A percentile compares a stretch with the other conserved stretches of the same genome.
These are phyloP conservation scores for Scaptomyza montana DNA, from an alignment of 1,140 invertebrate genomes.

Conservation along the genomic window DNA sequence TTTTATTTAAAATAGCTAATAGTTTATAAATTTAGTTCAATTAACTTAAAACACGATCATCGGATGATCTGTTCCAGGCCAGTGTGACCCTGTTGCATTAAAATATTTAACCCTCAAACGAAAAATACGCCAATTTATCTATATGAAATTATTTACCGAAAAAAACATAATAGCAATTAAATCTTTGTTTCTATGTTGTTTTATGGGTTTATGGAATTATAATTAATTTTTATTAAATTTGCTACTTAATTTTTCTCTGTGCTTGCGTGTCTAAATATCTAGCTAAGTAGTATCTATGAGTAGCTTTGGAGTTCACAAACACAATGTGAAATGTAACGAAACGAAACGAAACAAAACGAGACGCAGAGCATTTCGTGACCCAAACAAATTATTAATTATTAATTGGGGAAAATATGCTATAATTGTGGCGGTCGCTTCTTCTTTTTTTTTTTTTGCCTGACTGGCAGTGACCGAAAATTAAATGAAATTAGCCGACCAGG, in stretches of 20 bases:
- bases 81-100: too few relatives aligned
- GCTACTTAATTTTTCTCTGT: background rate
- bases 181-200: too few relatives aligned
- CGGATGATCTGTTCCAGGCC: too few relatives aligned
- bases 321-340: slow-evolving; percentile 18
- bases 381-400: slow-evolving; percentile 83
- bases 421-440: slow-evolving; percentile 76
- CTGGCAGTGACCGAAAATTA: slow-evolving; percentile 74
- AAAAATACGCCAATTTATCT: too few relatives aligned
- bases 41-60: too few relatives aligned
- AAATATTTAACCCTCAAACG: too few relatives aligned
- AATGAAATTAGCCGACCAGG: slow-evolving; percentile 76
- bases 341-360: slow-evolving; percentile 22
- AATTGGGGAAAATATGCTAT: slow-evolving; percentile 82
- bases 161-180: too few relatives aligned
- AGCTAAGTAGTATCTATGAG: slow-evolving; percentile 34
- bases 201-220: too few relatives aligned
- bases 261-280: slow-evolving; percentile 23
- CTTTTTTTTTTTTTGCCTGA: slow-evolving; percentile 30
- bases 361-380: slow-evolving; percentile 69
- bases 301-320: slow-evolving; percentile 59
- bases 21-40: too few relatives aligned
- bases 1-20: too few relatives aligned
- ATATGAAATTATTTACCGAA: too few relatives aligned
- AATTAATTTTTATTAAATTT: background rate